Percentiles rank a stretch among this genome's conserved stretches.
These are phyloP conservation scores for Brachyistius frenatus DNA, from an alignment of 2,113 vertebrate genomes.

Conservation along the genomic window DNA sequence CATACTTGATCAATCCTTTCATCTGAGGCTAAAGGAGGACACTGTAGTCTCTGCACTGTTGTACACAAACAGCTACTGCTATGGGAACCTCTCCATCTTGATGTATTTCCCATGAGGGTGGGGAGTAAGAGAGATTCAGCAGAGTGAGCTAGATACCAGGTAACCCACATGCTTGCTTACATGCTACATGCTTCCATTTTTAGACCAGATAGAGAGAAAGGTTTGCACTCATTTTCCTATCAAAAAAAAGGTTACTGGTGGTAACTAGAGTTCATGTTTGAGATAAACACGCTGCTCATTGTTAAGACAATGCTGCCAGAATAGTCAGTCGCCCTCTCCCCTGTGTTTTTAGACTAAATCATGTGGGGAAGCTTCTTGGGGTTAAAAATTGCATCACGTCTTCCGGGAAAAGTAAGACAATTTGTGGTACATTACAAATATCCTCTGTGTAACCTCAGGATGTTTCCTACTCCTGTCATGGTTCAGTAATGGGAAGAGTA, in stretches of 20 bases:
- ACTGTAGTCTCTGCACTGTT: slow-evolving; percentile 37
- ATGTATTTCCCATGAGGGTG: slow-evolving; percentile 39
- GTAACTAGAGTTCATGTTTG: neutral
- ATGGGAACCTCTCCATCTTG: slow-evolving; percentile 58
- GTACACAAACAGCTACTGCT: slow-evolving; percentile 47
- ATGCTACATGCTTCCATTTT: slow-evolving; percentile 12
- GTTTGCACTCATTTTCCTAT: neutral
- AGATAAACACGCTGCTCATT: neutral
- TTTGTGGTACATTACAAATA: neutral
- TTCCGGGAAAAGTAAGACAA: neutral
- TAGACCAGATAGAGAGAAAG: slow-evolving; percentile 4
- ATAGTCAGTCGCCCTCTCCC: slow-evolving; percentile 16
- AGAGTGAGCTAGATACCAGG: slow-evolving; percentile 22
- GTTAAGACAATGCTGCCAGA: neutral
- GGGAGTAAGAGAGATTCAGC: slow-evolving; percentile 22
- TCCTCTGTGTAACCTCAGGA: neutral
- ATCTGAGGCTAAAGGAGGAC: slow-evolving; percentile 4
- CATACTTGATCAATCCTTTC: slow-evolving; percentile 7
- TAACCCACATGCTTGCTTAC: neutral
- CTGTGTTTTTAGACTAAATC: slow-evolving; percentile 14
- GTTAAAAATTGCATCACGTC: slow-evolving; percentile 49
- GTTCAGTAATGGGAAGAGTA: neutral
- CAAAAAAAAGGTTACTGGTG: neutral
- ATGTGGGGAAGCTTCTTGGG: neutral
- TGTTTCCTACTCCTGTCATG: neutral